Evolutionary conservation across 35 echinoderm and acorn worm genomes (phyloP).

Genomic region (Lytechinus pictus): DNA sequence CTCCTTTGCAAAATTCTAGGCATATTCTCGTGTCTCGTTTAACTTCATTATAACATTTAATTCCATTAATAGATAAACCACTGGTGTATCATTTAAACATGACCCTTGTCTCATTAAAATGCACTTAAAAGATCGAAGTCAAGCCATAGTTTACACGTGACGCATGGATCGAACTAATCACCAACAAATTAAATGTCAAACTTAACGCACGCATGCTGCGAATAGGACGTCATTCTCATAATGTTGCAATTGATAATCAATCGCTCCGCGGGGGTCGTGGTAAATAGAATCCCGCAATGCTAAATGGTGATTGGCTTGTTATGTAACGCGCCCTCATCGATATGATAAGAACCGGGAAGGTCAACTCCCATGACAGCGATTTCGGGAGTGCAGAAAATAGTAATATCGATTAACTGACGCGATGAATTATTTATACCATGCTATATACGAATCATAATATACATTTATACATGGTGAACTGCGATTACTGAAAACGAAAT

Average conservation of each 20-base stretch:
- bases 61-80: not conserved
- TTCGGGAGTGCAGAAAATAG: not conserved
- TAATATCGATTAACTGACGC: not conserved
- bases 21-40: not conserved
- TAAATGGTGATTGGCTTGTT: not conserved
- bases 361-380: not conserved
- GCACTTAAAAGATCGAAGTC: not conserved
- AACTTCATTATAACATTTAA: not conserved
- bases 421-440: not conserved
- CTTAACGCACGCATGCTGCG: not conserved
- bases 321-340: not conserved
- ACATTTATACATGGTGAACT: too few species aligned
- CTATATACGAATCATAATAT: too few species aligned
- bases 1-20: not conserved
- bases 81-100: not conserved
- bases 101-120: not conserved
- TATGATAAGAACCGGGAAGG: not conserved
- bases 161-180: not conserved
- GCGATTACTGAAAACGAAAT: too few species aligned
- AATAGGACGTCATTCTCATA: not conserved
- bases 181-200: not conserved
- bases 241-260: not conserved
- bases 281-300: too few species aligned
- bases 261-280: not conserved
- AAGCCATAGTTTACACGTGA: not conserved